Conservation (phyloP, 1,140 invertebrate genomes). For the Maconellicoccus hirsutus region DNA sequence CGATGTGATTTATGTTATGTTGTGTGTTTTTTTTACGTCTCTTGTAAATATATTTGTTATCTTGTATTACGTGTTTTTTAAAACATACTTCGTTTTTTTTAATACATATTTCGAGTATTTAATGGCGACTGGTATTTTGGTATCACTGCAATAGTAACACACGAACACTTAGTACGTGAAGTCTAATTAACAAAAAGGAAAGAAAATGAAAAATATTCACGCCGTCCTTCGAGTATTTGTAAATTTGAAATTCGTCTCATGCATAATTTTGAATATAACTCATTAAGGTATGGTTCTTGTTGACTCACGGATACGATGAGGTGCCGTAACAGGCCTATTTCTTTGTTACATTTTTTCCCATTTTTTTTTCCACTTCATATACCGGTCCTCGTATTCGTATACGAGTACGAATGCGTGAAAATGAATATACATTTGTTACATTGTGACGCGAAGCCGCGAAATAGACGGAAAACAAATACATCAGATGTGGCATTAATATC, state of each 20-base stretch:
- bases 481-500: too few species aligned
- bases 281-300: background rate
- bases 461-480: background rate
- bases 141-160: background rate
- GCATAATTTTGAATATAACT: conserved; percentile 6
- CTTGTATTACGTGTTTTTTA: too few species aligned
- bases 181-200: background rate
- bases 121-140: background rate
- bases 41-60: too few species aligned
- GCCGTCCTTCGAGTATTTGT: background rate
- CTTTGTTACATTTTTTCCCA: background rate
- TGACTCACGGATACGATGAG: background rate
- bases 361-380: background rate
- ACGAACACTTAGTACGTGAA: background rate
- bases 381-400: too few species aligned
- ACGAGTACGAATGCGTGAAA: background rate
- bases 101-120: background rate
- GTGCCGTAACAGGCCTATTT: background rate
- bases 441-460: background rate
- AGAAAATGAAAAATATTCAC: background rate
- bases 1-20: background rate
- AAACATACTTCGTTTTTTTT: background rate
- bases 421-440: conserved; percentile 1
- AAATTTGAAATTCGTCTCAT: conserved; percentile 9
- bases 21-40: background rate